Percentiles rank a stretch among this genome's conserved stretches.
Conservation (phyloP, 2,797 vertebrate genomes). For the Danio choprae region DNA sequence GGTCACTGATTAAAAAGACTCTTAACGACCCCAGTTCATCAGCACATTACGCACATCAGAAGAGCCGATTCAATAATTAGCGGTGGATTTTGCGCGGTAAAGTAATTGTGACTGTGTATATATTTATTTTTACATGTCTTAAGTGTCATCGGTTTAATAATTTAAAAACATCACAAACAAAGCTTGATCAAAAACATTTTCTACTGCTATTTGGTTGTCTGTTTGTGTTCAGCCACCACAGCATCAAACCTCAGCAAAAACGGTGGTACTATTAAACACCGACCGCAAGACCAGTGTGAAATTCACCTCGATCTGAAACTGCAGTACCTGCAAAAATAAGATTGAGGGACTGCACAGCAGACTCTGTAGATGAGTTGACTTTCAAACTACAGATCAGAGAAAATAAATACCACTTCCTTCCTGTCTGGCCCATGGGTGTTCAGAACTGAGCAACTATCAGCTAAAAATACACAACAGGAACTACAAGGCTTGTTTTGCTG, state of each 20-base stretch:
- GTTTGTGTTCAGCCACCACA: background rate
- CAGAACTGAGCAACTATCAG: background rate
- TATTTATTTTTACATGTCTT: background rate
- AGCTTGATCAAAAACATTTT: background rate
- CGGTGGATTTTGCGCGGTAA: background rate
- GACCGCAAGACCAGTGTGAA: conserved; percentile 5
- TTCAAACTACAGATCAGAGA: conserved; percentile 15
- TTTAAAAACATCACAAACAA: background rate
- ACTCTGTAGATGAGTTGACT: conserved; percentile 14
- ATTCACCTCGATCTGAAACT: conserved; percentile 2
- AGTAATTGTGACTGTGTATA: background rate
- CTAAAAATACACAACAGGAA: conserved; percentile 32
- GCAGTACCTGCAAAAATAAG: conserved; percentile 17
- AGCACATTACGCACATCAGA: conserved; percentile 9
- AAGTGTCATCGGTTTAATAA: background rate
- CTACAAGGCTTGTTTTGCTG: background rate
- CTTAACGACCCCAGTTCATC: conserved; percentile 37
- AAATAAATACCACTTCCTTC: conserved; percentile 51
- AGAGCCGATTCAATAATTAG: conserved; percentile 15
- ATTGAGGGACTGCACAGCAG: background rate
- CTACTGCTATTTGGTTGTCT: background rate
- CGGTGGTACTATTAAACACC: background rate
- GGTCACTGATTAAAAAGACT: conserved; percentile 53
- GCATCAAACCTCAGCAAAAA: conserved; percentile 11
- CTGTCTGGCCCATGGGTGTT: conserved; percentile 1